These are phyloP conservation scores for Xenotilapia longispinis DNA, from an alignment of 2,113 vertebrate genomes.

Conservation along the genomic window DNA sequence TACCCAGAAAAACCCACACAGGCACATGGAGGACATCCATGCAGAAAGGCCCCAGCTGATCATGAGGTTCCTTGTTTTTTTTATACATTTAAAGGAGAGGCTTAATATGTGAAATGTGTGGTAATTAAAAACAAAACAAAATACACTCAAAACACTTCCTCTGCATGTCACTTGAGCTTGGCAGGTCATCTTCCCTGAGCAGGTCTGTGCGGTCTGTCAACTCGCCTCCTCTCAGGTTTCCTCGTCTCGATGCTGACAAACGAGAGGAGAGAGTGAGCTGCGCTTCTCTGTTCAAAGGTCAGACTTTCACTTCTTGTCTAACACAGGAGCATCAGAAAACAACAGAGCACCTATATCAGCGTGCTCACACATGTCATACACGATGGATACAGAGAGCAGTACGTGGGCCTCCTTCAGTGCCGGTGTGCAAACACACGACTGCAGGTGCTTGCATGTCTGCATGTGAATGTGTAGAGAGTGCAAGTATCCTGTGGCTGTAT, in stretches of 20 bases:
- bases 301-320: constrained; percentile 20
- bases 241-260: constrained; percentile 40
- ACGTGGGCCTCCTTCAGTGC: neutral
- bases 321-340: neutral
- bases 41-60: neutral
- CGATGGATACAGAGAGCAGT: neutral
- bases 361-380: neutral
- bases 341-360: neutral
- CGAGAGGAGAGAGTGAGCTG: constrained; percentile 28
- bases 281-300: constrained; percentile 9
- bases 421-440: neutral
- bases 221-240: constrained; percentile 29
- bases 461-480: neutral
- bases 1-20: neutral
- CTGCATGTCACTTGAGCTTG: neutral
- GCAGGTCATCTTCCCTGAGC: neutral
- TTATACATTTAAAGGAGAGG: neutral
- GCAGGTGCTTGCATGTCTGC: neutral
- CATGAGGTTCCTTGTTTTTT: neutral
- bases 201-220: neutral
- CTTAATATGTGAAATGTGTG: neutral
- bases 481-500: constrained; percentile 2
- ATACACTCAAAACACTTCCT: constrained; percentile 3
- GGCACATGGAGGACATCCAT: neutral
- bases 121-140: neutral